A percentile compares a stretch with the other conserved stretches of the same genome.
Conservation (phyloP, 2,113 vertebrate species). For the Chionomys nivalis region DNA sequence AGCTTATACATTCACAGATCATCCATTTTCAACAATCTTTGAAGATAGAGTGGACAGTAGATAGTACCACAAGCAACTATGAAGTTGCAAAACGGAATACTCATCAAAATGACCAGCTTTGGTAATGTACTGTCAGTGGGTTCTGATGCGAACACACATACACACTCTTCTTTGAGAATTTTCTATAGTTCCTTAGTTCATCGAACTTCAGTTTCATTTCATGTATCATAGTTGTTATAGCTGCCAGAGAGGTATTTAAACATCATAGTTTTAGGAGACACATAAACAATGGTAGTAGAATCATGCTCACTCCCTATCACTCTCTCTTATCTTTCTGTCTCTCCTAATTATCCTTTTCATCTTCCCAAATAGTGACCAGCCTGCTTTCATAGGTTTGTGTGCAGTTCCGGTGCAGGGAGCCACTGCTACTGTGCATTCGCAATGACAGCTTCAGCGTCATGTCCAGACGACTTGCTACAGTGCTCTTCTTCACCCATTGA, state of each 20-base stretch:
- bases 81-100: not conserved
- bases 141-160: not conserved
- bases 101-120: not conserved
- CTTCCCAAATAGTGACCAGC: too few relatives aligned
- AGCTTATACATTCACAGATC: not conserved
- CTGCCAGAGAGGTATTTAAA: not conserved
- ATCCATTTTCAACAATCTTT: not conserved
- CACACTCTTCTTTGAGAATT: too few relatives aligned
- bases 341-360: not conserved
- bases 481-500: not conserved
- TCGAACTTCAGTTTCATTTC: not conserved
- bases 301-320: not conserved
- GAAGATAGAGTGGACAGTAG: not conserved
- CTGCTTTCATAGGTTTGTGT: not conserved
- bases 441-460: too few relatives aligned
- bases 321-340: not conserved
- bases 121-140: not conserved
- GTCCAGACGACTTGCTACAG: not conserved
- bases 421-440: not conserved
- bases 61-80: accelerated
- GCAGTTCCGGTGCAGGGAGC: not conserved
- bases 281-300: not conserved
- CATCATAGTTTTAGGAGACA: not conserved
- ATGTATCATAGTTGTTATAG: not conserved
- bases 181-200: not conserved